phyloP scores from a whole-genome alignment of 2,888 invertebrate species.

The Rhabditophanes sp. region DNA sequence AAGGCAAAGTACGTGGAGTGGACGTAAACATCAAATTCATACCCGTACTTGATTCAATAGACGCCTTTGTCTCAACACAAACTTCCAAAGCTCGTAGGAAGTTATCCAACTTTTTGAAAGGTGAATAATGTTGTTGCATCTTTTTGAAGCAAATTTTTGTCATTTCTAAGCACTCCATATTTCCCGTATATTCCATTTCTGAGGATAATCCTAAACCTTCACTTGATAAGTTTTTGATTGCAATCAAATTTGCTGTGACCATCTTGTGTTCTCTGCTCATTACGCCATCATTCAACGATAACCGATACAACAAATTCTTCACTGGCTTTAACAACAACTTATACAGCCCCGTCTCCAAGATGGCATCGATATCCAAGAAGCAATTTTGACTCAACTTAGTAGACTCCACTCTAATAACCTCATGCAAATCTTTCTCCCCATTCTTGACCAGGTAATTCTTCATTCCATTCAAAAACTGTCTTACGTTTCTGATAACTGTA shows the following conservation, averaged over 20 bases:
- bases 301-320: constrained; percentile 46
- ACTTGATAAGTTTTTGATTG: constrained; percentile 2
- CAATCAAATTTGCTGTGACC: constrained; percentile 2
- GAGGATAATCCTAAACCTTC: constrained; percentile 1
- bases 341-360: constrained; percentile 82
- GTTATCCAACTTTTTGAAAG: constrained; percentile 76
- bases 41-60: no score
- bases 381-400: constrained; percentile 70
- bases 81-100: constrained; percentile 47
- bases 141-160: constrained; percentile 57
- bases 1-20: no score
- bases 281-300: constrained; percentile 29
- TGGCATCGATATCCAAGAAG: constrained; percentile 82
- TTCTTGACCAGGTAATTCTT: constrained; percentile 91
- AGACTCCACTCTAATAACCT: constrained; percentile 70
- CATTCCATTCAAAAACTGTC: constrained; percentile 80
- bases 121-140: constrained; percentile 77
- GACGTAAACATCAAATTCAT: no score
- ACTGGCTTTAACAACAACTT: constrained; percentile 74
- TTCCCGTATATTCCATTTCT: constrained; percentile 51
- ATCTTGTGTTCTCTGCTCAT: no score
- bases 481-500: constrained; percentile 32
- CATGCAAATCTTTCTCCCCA: constrained; percentile 74
- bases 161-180: no score
- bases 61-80: constrained; percentile 10